Evolutionary conservation across 2,113 vertebrate genomes (phyloP).

Genomic region (Phylloscopus trochiloides): DNA sequence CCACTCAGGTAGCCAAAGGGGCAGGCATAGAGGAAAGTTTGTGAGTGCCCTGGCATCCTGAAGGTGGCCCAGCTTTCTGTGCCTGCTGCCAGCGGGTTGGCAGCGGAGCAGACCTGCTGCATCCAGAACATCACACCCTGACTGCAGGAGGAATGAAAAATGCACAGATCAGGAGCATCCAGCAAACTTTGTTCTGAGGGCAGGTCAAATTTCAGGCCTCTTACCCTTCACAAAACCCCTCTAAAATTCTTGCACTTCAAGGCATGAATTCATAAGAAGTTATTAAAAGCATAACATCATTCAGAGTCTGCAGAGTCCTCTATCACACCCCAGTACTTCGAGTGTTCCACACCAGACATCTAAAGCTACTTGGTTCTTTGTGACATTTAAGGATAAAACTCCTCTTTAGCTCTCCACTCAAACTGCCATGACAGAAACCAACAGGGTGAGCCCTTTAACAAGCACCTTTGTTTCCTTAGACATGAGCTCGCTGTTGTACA

Average conservation of each 20-base stretch:
- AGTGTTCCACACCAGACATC: not conserved
- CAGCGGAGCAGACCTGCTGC: not conserved
- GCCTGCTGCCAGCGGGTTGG: not conserved
- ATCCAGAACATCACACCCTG: not conserved
- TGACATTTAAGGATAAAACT: not conserved
- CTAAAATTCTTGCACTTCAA: not conserved
- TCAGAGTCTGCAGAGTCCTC: not conserved
- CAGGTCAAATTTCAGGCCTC: not conserved
- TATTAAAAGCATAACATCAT: not conserved
- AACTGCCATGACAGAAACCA: not conserved
- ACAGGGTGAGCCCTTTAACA: not conserved
- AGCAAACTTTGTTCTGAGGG: not conserved
- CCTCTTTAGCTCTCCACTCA: not conserved
- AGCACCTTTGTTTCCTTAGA: not conserved
- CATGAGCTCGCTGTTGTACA: rapidly evolving
- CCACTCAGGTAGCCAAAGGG: not conserved
- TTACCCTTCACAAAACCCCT: not conserved
- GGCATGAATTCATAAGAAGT: not conserved
- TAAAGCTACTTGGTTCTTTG: not conserved
- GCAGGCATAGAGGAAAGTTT: not conserved
- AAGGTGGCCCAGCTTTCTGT: not conserved
- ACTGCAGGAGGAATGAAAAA: not conserved
- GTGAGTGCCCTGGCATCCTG: not conserved
- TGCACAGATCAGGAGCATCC: not conserved
- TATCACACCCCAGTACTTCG: not conserved